Percentiles rank a stretch among this genome's conserved stretches.
phyloP scores from a whole-genome alignment of 2,797 vertebrate species.

The Prionace glauca region DNA sequence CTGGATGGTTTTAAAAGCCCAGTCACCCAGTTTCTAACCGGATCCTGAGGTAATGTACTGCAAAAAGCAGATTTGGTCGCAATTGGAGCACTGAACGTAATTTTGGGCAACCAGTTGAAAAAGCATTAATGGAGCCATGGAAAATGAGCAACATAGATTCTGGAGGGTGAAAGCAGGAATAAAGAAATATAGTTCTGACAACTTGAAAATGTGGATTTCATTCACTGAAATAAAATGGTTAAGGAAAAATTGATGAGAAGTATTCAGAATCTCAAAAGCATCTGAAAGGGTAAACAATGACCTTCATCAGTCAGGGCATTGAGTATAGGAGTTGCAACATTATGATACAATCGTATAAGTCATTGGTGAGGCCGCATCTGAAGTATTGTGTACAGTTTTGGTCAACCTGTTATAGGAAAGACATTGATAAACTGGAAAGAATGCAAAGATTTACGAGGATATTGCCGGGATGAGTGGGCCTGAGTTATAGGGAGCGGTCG shows the following conservation, averaged over 20 bases:
- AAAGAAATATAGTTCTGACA: background rate
- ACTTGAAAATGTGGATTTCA: background rate
- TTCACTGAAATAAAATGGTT: background rate
- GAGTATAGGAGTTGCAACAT: too few species aligned
- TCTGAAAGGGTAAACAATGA: background rate
- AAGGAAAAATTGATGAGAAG: background rate
- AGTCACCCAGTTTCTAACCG: background rate
- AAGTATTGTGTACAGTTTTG: too few species aligned
- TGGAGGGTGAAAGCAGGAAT: background rate
- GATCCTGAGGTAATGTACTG: background rate
- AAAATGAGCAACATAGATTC: background rate
- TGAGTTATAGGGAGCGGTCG: too few species aligned
- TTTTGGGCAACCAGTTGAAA: background rate
- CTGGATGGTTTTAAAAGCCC: background rate
- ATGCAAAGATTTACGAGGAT: too few species aligned
- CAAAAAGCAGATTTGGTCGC: background rate
- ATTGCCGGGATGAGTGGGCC: too few species aligned
- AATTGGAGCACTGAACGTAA: background rate
- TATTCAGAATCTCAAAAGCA: background rate
- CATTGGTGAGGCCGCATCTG: too few species aligned
- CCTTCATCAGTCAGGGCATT: too few species aligned
- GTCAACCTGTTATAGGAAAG: too few species aligned
- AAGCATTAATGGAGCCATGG: background rate
- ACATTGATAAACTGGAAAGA: too few species aligned
- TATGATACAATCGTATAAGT: too few species aligned